phyloP scores from a whole-genome alignment of 2,888 invertebrate genomes.

The Limnephilus auricula region DNA sequence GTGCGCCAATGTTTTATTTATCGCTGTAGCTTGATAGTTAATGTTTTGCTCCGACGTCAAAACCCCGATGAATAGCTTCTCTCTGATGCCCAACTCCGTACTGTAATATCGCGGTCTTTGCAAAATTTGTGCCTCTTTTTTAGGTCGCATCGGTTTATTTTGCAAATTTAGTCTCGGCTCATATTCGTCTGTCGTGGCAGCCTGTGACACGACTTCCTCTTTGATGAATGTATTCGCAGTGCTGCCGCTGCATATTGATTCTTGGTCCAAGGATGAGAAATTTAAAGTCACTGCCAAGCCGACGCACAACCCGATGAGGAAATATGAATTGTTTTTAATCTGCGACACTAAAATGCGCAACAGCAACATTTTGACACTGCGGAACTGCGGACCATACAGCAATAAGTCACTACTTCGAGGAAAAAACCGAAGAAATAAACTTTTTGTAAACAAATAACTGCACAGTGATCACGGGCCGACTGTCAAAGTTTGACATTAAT shows the following conservation, averaged over 20 bases:
- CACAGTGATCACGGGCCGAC: not conserved
- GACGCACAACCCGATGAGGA: slow-evolving; percentile 77
- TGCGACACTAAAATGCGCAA: slow-evolving; percentile 75
- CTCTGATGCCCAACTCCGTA: slow-evolving; percentile 95
- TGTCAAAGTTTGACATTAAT: not conserved
- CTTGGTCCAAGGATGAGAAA: slow-evolving; percentile 75
- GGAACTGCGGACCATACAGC: not conserved
- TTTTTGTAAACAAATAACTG: not conserved
- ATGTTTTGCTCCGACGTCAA: slow-evolving; percentile 87
- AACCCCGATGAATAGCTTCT: slow-evolving; percentile 92
- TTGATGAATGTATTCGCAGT: slow-evolving; percentile 44
- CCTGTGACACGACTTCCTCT: slow-evolving; percentile 10
- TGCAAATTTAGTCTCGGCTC: slow-evolving; percentile 70
- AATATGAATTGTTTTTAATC: slow-evolving; percentile 78
- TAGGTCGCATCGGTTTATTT: slow-evolving; percentile 60
- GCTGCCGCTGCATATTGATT: slow-evolving; percentile 65
- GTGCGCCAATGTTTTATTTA: slow-evolving; percentile 93
- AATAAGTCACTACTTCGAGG: not conserved
- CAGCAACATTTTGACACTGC: slow-evolving; percentile 68
- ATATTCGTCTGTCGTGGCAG: slow-evolving; percentile 70
- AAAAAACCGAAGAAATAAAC: not conserved
- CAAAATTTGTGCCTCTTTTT: slow-evolving; percentile 69
- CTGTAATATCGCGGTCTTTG: slow-evolving; percentile 95
- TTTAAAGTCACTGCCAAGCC: slow-evolving; percentile 78
- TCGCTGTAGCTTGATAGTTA: slow-evolving; percentile 85